Evolutionary conservation across 2,113 vertebrate species (phyloP).

Genomic region (Semnornis frantzii): DNA sequence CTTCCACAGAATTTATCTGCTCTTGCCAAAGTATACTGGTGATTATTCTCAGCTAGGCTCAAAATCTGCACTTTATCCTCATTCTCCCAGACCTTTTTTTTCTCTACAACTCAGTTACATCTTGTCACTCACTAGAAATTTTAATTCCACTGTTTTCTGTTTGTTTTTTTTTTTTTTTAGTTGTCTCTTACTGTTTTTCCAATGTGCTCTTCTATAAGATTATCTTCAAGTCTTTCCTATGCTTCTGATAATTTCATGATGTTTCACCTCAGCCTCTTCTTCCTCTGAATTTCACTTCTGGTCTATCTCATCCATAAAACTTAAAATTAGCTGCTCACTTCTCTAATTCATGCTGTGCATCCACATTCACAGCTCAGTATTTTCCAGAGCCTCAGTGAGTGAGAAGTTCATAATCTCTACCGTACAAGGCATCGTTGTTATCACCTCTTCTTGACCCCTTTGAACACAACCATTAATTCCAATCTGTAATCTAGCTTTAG

Average conservation of each 20-base stretch:
- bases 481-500: not conserved
- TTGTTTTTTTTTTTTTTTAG: fast-evolving
- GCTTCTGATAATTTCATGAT: not conserved
- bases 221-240: not conserved
- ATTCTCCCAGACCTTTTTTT: not conserved
- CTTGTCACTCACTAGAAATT: not conserved
- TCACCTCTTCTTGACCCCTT: not conserved
- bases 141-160: not conserved
- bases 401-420: not conserved
- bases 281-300: not conserved
- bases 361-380: not conserved
- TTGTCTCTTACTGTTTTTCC: not conserved
- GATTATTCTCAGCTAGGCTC: not conserved
- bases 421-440: not conserved
- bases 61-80: not conserved
- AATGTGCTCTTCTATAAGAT: not conserved
- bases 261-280: not conserved
- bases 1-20: not conserved
- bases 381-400: not conserved
- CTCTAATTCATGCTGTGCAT: not conserved
- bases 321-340: not conserved
- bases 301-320: not conserved
- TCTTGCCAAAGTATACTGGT: not conserved
- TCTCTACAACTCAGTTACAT: not conserved
- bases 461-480: not conserved